Percentiles rank a stretch among this genome's conserved stretches.
phyloP scores from a whole-genome alignment of 2,797 vertebrate genomes.

The Oreochromis grahami region DNA sequence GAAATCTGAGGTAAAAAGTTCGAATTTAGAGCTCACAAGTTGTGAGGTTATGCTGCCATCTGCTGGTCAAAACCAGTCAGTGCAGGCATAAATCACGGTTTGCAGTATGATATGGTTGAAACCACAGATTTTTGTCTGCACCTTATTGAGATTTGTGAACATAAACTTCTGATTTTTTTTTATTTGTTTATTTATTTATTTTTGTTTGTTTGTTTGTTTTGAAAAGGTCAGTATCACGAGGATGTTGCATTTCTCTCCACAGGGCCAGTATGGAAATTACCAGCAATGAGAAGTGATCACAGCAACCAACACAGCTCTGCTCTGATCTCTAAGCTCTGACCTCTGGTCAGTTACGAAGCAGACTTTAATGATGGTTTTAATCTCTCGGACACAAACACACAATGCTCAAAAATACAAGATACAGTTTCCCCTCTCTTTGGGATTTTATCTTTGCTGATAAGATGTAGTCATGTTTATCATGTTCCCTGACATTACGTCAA shows the following conservation, averaged over 20 bases:
- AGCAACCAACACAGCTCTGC: conserved; percentile 69
- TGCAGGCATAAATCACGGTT: conserved; percentile 58
- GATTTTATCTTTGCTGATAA: conserved; percentile 33
- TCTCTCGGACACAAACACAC: conserved; percentile 48
- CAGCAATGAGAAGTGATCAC: conserved; percentile 88
- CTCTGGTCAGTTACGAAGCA: conserved; percentile 63
- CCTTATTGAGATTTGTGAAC: conserved; percentile 31
- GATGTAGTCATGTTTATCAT: conserved; percentile 36
- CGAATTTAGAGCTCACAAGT: conserved; percentile 39
- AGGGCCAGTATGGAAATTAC: conserved; percentile 99
- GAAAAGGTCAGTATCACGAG: conserved; percentile 35
- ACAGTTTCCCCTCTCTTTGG: conserved; percentile 10
- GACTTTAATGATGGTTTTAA: conserved; percentile 75
- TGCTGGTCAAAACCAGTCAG: conserved; percentile 70
- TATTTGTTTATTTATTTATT: background rate
- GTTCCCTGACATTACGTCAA: conserved; percentile 30
- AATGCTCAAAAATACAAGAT: conserved; percentile 38
- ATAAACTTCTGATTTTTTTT: background rate
- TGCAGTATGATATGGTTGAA: conserved; percentile 48
- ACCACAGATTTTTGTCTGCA: conserved; percentile 43
- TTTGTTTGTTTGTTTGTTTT: background rate
- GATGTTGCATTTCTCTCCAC: conserved; percentile 61
- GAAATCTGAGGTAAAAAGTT: conserved; percentile 39
- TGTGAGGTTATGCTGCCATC: conserved; percentile 75
- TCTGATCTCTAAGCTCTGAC: conserved; percentile 74